Conservation (phyloP, 2,113 vertebrate genomes). For the Tretioscincus oriximinensis region DNA sequence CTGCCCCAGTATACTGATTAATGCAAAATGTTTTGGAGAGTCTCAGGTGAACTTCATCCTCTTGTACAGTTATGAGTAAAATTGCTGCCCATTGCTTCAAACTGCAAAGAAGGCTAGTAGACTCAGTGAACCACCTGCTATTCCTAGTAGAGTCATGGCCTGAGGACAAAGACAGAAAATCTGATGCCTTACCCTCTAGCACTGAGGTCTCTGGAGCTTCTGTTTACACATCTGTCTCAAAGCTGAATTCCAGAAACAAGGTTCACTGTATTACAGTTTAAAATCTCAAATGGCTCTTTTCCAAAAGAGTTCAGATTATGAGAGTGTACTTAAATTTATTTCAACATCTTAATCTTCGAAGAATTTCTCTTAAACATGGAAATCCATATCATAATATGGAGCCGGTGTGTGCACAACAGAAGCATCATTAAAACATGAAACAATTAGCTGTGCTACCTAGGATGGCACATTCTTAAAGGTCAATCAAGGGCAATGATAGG, state of each 20-base stretch:
- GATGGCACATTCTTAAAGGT: no score
- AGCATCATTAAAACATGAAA: no score
- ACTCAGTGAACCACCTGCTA: not conserved
- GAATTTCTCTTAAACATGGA: no score
- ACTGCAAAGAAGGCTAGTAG: not conserved
- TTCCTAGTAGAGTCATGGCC: no score
- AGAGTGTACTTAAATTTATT: not conserved
- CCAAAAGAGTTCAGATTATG: not conserved
- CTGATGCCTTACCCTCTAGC: not conserved
- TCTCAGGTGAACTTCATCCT: not conserved
- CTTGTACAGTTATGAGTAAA: not conserved
- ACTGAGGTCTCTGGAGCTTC: not conserved
- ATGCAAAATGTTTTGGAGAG: not conserved
- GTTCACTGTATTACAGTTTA: not conserved
- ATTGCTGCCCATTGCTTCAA: not conserved
- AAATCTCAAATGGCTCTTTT: not conserved
- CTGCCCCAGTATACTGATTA: no score
- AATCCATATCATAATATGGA: no score
- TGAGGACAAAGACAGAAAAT: not conserved
- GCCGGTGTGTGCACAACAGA: no score
- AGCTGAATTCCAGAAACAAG: not conserved
- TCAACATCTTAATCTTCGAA: not conserved
- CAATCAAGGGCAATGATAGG: no score
- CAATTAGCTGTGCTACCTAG: no score
- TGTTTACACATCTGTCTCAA: not conserved